phyloP scores from a whole-genome alignment of 2,888 invertebrate species.

The Auanema sp. region DNA sequence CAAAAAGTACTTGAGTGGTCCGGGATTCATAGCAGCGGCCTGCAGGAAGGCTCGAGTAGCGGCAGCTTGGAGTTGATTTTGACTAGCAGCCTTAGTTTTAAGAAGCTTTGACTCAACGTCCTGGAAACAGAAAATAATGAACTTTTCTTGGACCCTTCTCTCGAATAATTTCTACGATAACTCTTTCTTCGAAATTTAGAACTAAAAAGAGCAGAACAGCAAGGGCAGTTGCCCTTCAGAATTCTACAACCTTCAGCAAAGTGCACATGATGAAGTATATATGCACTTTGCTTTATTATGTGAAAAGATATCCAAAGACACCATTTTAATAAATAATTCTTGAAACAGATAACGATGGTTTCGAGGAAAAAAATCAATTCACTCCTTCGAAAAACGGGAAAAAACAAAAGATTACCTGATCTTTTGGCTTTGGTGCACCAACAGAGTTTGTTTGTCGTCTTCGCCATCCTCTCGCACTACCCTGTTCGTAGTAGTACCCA shows the following conservation, averaged over 20 bases:
- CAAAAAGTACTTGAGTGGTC: not conserved
- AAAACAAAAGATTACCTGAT: slow-evolving; percentile 25
- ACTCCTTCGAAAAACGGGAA: not conserved
- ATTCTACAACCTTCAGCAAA: too few species aligned
- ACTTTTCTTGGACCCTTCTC: not conserved
- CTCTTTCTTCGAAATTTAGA: not conserved
- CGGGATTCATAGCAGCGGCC: not conserved
- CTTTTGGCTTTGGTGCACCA: slow-evolving; percentile 30
- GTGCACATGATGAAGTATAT: too few species aligned
- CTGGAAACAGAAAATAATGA: not conserved
- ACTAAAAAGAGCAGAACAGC: not conserved
- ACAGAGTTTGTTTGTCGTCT: slow-evolving; percentile 41
- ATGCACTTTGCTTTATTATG: too few species aligned
- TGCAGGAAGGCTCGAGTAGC: slow-evolving; percentile 1
- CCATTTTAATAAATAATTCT: not conserved
- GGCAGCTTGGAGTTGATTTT: slow-evolving; percentile 7
- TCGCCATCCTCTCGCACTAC: slow-evolving; percentile 57
- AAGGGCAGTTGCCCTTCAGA: not conserved
- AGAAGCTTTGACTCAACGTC: not conserved
- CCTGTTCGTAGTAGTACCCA: slow-evolving; percentile 63
- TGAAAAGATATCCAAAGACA: too few species aligned
- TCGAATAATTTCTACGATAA: not conserved
- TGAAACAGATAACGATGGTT: not conserved
- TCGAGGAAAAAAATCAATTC: not conserved
- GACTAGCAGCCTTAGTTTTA: not conserved